Evolutionary conservation across 1,140 invertebrate genomes (phyloP).

Genomic region (Polypedilum pembai): DNA sequence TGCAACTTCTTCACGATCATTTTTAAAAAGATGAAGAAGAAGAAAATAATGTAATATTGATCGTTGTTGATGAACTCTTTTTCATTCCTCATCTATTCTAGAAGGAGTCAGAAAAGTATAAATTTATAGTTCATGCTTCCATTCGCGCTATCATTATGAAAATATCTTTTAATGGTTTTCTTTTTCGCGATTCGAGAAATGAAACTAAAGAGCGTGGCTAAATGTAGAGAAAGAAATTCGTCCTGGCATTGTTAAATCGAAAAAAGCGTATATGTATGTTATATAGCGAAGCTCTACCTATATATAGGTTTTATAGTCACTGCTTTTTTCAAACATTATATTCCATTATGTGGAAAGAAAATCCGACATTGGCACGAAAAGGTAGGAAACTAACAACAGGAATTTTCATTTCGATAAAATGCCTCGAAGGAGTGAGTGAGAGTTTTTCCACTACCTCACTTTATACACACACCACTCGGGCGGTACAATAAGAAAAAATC

Average conservation of each 20-base stretch:
- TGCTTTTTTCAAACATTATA: not conserved
- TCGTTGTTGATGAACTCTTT: slow-evolving; percentile 9
- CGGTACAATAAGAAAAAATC: not conserved
- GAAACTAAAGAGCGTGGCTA: slow-evolving; percentile 5
- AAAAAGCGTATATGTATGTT: slow-evolving; percentile 9
- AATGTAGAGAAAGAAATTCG: not conserved
- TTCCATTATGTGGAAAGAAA: slow-evolving; percentile 7
- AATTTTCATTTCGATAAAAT: not conserved
- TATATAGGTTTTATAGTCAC: not conserved
- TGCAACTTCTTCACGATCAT: not conserved
- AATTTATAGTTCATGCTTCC: not conserved
- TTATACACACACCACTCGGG: not conserved
- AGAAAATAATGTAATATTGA: slow-evolving; percentile 23
- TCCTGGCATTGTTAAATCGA: not conserved
- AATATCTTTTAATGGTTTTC: slow-evolving; percentile 7
- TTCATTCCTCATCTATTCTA: not conserved
- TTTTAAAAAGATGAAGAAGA: not conserved
- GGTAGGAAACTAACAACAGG: slow-evolving; percentile 14
- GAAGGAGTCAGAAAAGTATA: not conserved
- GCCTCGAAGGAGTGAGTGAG: not conserved
- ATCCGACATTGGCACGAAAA: slow-evolving; percentile 22
- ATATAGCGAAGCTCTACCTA: not conserved
- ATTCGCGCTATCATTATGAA: slow-evolving; percentile 1
- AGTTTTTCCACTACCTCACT: not conserved
- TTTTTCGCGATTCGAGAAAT: not conserved